Conservation (phyloP, 2,113 vertebrate species). For the Ailuropoda melanoleuca region DNA sequence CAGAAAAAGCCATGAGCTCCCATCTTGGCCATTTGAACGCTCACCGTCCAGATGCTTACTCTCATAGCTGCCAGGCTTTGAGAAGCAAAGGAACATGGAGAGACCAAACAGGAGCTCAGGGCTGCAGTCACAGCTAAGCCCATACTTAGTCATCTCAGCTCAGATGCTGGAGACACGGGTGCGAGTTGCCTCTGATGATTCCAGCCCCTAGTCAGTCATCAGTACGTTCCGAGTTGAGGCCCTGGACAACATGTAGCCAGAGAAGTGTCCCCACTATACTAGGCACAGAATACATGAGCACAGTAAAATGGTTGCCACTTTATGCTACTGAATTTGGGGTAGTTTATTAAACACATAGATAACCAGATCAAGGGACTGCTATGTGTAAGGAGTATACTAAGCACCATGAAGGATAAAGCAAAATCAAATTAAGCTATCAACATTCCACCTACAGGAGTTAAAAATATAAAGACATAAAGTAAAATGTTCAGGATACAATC, state of each 20-base stretch:
- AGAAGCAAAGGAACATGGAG: not conserved
- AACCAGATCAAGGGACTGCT: not conserved
- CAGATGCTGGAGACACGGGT: not conserved
- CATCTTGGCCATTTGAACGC: not conserved
- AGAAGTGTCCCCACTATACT: not conserved
- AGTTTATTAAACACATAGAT: not conserved
- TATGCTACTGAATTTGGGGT: not conserved
- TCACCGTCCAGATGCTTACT: not conserved
- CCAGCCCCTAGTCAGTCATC: not conserved
- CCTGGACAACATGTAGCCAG: not conserved
- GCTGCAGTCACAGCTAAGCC: not conserved
- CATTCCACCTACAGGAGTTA: not conserved
- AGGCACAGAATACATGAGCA: not conserved
- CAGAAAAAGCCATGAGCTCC: not conserved
- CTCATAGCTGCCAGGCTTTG: not conserved
- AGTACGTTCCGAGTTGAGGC: not conserved
- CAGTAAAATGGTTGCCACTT: not conserved
- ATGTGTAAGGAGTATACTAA: not conserved
- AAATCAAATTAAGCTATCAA: not conserved
- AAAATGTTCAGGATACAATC: not conserved
- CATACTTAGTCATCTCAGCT: not conserved
- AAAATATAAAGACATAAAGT: conserved; percentile 35
- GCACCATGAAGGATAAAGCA: not conserved
- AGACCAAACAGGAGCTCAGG: not conserved
- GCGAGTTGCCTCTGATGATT: not conserved